Percentiles rank a stretch among this genome's conserved stretches.
These are phyloP conservation scores for Amia ocellicauda DNA, from an alignment of 2,113 vertebrate species.

Conservation along the genomic window DNA sequence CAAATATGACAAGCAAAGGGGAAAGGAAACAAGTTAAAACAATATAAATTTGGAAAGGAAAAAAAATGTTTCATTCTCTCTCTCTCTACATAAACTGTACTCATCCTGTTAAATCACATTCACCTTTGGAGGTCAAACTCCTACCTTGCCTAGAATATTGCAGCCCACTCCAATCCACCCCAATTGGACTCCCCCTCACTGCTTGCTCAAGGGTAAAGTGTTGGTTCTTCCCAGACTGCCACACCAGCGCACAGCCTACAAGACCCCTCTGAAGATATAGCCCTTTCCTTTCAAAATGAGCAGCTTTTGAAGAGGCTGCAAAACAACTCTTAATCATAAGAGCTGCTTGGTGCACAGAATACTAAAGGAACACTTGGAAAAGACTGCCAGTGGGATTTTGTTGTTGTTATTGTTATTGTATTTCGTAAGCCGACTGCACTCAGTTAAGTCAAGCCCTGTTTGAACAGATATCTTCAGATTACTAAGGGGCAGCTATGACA, in stretches of 20 bases:
- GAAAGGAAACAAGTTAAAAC: too few species aligned
- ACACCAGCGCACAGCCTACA: constrained; percentile 30
- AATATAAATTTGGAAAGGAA: too few species aligned
- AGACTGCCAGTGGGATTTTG: too few species aligned
- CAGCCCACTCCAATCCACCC: constrained; percentile 35
- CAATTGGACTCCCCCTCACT: constrained; percentile 27
- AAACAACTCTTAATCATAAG: constrained; percentile 28
- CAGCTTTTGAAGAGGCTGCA: constrained; percentile 41
- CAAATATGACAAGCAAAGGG: too few species aligned
- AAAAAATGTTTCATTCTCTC: too few species aligned
- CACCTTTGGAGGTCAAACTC: constrained; percentile 32
- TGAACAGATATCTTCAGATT: too few species aligned
- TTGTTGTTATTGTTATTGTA: too few species aligned
- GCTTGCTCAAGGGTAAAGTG: constrained; percentile 35
- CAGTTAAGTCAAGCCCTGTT: too few species aligned
- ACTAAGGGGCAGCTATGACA: too few species aligned
- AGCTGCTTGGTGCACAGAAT: neutral
- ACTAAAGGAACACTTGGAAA: neutral
- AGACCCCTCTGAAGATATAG: constrained; percentile 17
- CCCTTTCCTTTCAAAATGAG: constrained; percentile 6
- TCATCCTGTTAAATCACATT: constrained; percentile 4
- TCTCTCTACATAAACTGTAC: too few species aligned
- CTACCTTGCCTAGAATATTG: constrained; percentile 34
- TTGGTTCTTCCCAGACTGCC: constrained; percentile 35
- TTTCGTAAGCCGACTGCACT: too few species aligned